Percentiles rank a stretch among this genome's conserved stretches.
Evolutionary conservation across 1,140 invertebrate genomes (phyloP).

Genomic region (Neodiprion virginianus): DNA sequence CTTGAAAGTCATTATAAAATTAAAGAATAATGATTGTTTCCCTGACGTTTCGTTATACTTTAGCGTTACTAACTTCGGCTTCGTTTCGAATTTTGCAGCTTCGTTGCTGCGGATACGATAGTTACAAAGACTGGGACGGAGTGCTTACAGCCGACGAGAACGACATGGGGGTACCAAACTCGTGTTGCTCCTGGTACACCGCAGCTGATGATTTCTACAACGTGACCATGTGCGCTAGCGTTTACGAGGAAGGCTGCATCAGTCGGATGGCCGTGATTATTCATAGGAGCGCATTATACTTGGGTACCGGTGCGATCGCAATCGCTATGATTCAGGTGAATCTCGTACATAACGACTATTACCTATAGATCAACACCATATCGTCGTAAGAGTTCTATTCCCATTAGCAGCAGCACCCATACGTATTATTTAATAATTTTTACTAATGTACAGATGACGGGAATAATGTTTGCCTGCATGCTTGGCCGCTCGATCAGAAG

Average conservation of each 20-base stretch:
- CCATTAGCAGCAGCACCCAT: neutral
- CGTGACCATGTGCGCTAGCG: conserved; percentile 45
- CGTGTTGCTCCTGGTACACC: conserved; percentile 62
- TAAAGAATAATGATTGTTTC: too few species aligned
- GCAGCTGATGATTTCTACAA: conserved; percentile 26
- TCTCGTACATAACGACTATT: conserved; percentile 15
- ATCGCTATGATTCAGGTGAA: conserved; percentile 80
- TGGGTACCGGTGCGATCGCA: conserved; percentile 81
- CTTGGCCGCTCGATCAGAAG: conserved; percentile 82
- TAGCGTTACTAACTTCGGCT: neutral
- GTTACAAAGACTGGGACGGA: conserved; percentile 69
- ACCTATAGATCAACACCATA: neutral
- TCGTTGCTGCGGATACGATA: conserved; percentile 76
- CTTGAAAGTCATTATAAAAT: too few species aligned
- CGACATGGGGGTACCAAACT: conserved; percentile 58
- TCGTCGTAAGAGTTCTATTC: conserved; percentile 1
- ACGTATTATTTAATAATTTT: conserved; percentile 15
- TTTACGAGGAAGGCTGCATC: conserved; percentile 72
- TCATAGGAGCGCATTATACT: conserved; percentile 75
- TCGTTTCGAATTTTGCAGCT: conserved; percentile 62
- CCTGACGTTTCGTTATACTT: too few species aligned
- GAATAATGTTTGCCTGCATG: conserved; percentile 86
- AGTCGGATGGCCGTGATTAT: conserved; percentile 70
- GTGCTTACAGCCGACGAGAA: conserved; percentile 42
- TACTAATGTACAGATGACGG: conserved; percentile 69